Evolutionary conservation across 2,888 invertebrate species (phyloP).

Genomic region (Leptopilina drosophilae): DNA sequence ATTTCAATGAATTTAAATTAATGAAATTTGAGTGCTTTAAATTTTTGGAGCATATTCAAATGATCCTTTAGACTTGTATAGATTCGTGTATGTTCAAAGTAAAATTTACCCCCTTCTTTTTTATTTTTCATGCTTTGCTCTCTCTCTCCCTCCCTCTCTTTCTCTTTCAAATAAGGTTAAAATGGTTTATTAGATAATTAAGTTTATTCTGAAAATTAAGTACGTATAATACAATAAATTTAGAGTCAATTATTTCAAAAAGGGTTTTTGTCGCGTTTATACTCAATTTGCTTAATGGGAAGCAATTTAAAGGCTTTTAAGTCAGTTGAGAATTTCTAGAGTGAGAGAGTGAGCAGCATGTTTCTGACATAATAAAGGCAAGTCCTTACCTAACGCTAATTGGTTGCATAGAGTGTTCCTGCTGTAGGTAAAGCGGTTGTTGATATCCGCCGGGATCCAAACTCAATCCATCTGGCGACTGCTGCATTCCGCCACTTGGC

Average conservation of each 20-base stretch:
- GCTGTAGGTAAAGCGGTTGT: constrained; percentile 85
- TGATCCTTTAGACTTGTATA: too few species aligned
- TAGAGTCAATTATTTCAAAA: constrained; percentile 22
- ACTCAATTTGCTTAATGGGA: constrained; percentile 38
- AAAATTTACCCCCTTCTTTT: not conserved
- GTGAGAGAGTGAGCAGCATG: constrained; percentile 10
- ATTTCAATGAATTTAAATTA: too few species aligned
- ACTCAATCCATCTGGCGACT: constrained; percentile 81
- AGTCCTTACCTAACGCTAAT: constrained; percentile 75
- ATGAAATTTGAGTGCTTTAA: too few species aligned
- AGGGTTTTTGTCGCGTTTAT: constrained; percentile 36
- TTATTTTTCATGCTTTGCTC: not conserved
- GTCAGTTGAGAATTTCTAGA: constrained; percentile 30
- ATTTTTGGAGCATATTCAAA: too few species aligned
- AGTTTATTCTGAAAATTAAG: constrained; percentile 28
- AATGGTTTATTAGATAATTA: not conserved
- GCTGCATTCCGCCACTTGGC: constrained; percentile 82
- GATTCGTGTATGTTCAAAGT: not conserved
- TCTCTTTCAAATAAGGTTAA: not conserved
- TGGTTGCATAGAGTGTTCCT: constrained; percentile 77
- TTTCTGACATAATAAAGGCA: constrained; percentile 34
- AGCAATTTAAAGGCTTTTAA: constrained; percentile 35
- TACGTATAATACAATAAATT: constrained; percentile 29
- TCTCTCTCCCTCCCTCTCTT: too few species aligned
- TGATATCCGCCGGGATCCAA: constrained; percentile 83